Conservation (phyloP, 1,140 invertebrate species). For the Schmidtea mediterranea region DNA sequence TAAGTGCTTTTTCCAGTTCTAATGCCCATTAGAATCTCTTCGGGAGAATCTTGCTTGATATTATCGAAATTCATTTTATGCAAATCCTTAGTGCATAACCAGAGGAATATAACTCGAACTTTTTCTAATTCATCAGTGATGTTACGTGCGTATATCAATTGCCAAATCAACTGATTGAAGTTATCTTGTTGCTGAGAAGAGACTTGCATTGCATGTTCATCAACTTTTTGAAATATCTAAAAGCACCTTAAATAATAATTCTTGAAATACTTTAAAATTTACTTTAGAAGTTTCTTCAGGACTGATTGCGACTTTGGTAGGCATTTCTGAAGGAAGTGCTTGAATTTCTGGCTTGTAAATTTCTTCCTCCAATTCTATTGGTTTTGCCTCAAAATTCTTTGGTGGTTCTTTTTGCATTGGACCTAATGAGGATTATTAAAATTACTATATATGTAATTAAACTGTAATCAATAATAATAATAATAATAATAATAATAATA, state of each 20-base stretch:
- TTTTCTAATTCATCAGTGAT: conserved; percentile 27
- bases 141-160: conserved; percentile 24
- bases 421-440: no score
- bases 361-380: not conserved
- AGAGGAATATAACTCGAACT: conserved; percentile 27
- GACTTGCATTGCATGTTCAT: conserved; percentile 23
- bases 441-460: no score
- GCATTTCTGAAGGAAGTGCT: no score
- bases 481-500: no score
- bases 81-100: conserved; percentile 26
- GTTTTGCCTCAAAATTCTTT: not conserved
- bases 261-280: not conserved
- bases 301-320: not conserved
- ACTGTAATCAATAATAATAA: no score
- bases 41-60: conserved; percentile 19
- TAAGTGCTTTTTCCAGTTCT: conserved; percentile 25
- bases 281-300: not conserved
- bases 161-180: conserved; percentile 25
- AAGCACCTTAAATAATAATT: conserved; percentile 8
- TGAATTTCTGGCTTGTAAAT: no score
- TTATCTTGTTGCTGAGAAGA: conserved; percentile 22
- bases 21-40: conserved; percentile 24
- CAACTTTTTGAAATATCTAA: conserved; percentile 16
- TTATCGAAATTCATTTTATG: conserved; percentile 22
- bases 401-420: conserved; percentile 1